Evolutionary conservation across 2,888 invertebrate genomes (phyloP).

Genomic region (Phrixothrix hirtus): DNA sequence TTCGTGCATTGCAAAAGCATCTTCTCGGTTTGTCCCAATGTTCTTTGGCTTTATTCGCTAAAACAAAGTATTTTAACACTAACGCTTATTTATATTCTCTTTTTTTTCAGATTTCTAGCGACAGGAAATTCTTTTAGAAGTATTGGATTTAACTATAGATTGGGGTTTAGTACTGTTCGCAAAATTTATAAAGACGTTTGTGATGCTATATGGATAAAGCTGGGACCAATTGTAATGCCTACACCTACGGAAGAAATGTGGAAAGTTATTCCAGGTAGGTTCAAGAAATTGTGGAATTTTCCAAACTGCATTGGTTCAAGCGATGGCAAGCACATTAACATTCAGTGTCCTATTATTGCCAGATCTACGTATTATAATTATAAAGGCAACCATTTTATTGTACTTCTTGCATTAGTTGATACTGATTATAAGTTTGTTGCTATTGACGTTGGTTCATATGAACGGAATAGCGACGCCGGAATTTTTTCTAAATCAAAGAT

Average conservation of each 20-base stretch:
- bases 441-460: no score
- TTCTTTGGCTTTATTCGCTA: slow-evolving; percentile 23
- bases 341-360: slow-evolving; percentile 25
- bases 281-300: slow-evolving; percentile 30
- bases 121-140: no score
- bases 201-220: slow-evolving; percentile 39
- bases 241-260: slow-evolving; percentile 33
- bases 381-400: slow-evolving; percentile 29
- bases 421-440: no score
- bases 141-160: slow-evolving; percentile 38
- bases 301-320: no score
- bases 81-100: slow-evolving; percentile 15
- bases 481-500: no score
- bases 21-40: slow-evolving; percentile 15
- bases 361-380: no score
- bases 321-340: slow-evolving; percentile 22
- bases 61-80: no score
- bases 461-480: not conserved
- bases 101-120: not conserved
- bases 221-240: slow-evolving; percentile 37
- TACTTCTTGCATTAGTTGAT: slow-evolving; percentile 24
- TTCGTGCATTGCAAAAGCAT: no score
- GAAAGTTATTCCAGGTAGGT: slow-evolving; percentile 29
- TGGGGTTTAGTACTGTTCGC: slow-evolving; percentile 37
- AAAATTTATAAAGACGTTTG: no score